Evolutionary conservation across 1,140 invertebrate species (phyloP).

Genomic region (Drosophila lacertosa): DNA sequence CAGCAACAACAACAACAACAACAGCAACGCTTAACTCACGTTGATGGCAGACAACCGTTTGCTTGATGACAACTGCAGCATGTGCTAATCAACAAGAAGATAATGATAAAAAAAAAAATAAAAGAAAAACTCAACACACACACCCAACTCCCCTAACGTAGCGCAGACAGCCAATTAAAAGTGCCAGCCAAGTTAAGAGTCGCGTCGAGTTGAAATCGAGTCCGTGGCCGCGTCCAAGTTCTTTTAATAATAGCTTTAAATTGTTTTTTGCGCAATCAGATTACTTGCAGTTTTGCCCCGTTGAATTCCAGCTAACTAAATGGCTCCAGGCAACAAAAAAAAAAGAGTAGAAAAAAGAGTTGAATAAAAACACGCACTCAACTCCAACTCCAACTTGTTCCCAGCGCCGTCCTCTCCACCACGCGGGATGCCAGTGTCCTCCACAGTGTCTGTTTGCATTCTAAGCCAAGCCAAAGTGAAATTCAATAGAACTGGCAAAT

Average conservation of each 20-base stretch:
- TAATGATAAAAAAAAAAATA: neutral
- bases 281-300: conserved; percentile 36
- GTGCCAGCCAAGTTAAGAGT: conserved; percentile 39
- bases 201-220: conserved; percentile 24
- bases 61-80: conserved; percentile 47
- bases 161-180: conserved; percentile 69
- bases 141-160: conserved; percentile 28
- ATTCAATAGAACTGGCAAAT: conserved; percentile 60
- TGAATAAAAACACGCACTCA: conserved; percentile 22
- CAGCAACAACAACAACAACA: too few relatives aligned
- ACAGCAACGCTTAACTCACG: too few relatives aligned
- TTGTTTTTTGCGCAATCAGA: conserved; percentile 56
- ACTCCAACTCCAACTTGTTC: neutral
- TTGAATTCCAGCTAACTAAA: conserved; percentile 53
- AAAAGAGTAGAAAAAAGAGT: neutral
- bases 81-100: conserved; percentile 24
- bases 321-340: conserved; percentile 29
- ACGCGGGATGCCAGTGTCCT: neutral
- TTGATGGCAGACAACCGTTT: conserved; percentile 54
- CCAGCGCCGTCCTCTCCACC: neutral
- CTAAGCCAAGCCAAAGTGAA: conserved; percentile 54
- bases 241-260: conserved; percentile 67
- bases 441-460: conserved; percentile 35
- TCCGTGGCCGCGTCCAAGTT: conserved; percentile 39
- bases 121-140: conserved; percentile 4